phyloP scores from a whole-genome alignment of 2,113 vertebrate genomes.

The Aleadryas rufinucha region DNA sequence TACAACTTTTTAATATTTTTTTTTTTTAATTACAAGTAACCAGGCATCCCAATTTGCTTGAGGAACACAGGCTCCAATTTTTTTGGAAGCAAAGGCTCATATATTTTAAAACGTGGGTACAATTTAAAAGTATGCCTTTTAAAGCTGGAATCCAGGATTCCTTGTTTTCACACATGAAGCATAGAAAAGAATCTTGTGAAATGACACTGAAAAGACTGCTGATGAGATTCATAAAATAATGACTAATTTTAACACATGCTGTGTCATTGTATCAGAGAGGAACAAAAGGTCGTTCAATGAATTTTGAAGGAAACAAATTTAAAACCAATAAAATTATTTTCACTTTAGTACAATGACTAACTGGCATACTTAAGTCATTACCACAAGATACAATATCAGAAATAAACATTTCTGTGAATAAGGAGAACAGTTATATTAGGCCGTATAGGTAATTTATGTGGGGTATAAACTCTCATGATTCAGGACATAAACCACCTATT shows the following conservation, averaged over 20 bases:
- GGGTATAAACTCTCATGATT: background rate
- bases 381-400: background rate
- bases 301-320: constrained; percentile 15
- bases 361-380: background rate
- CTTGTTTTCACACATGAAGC: background rate
- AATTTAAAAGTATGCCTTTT: background rate
- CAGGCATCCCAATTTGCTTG: background rate
- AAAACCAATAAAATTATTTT: background rate
- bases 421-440: background rate
- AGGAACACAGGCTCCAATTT: background rate
- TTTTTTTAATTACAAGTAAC: background rate
- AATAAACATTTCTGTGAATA: constrained; percentile 35
- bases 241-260: background rate
- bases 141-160: background rate
- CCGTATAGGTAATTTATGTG: constrained; percentile 5
- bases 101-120: background rate
- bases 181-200: background rate
- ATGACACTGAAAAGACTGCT: background rate
- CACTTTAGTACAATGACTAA: background rate
- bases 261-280: background rate
- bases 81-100: background rate
- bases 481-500: constrained; percentile 17
- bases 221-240: background rate
- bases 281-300: background rate
- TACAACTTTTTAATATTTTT: background rate